A percentile compares a stretch with the other conserved stretches of the same genome.
phyloP scores from a whole-genome alignment of 2,888 invertebrate genomes.

The Aricia artaxerxes region DNA sequence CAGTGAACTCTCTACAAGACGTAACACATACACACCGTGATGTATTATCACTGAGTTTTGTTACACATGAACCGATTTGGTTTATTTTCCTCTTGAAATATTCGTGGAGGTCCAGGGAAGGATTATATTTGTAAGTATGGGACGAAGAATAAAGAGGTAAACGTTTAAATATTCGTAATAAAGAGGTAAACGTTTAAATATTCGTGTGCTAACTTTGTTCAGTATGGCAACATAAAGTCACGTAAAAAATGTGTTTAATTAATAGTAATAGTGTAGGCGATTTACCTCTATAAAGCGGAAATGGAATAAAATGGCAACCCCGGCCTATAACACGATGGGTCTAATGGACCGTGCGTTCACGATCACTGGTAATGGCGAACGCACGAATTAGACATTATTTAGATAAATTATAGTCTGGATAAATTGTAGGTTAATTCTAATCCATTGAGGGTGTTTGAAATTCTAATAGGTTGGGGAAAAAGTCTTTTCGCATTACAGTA shows the following conservation, averaged over 20 bases:
- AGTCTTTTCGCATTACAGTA: too few species aligned
- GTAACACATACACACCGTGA: too few species aligned
- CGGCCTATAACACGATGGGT: neutral
- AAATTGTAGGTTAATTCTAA: neutral
- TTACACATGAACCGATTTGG: too few species aligned
- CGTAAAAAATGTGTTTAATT: conserved; percentile 2
- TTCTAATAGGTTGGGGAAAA: too few species aligned
- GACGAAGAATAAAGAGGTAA: neutral
- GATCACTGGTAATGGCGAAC: neutral
- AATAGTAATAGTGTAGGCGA: neutral
- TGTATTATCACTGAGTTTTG: too few species aligned
- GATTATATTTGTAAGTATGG: too few species aligned
- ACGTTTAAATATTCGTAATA: neutral
- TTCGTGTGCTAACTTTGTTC: neutral
- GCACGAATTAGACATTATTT: neutral
- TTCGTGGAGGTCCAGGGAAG: too few species aligned
- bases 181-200: neutral
- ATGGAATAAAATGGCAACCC: conserved; percentile 12
- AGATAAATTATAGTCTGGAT: neutral
- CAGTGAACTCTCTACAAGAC: too few species aligned
- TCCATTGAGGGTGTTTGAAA: too few species aligned
- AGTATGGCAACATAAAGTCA: neutral
- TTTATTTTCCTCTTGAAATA: too few species aligned
- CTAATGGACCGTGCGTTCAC: conserved; percentile 14
- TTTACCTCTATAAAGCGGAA: neutral